A percentile compares a stretch with the other conserved stretches of the same genome.
These are phyloP conservation scores for Diadema setosum DNA, from an alignment of 35 echinoderm and acorn worm genomes.

Conservation along the genomic window DNA sequence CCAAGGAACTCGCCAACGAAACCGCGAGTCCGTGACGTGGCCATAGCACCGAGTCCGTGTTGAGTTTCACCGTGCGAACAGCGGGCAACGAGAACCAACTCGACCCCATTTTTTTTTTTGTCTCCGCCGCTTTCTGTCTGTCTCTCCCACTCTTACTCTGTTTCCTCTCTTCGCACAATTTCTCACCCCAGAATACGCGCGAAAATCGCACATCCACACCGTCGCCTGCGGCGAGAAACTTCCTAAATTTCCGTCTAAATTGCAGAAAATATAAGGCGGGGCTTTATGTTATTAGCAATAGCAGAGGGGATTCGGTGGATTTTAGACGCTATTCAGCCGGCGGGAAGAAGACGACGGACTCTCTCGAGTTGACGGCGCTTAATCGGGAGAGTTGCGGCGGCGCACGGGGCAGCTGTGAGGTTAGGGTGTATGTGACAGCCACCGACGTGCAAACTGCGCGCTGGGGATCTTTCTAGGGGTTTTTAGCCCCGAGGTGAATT, in stretches of 20 bases:
- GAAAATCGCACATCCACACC: background rate
- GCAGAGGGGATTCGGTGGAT: background rate
- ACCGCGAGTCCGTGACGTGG: background rate
- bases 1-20: background rate
- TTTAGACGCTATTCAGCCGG: background rate
- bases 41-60: background rate
- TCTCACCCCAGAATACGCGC: background rate
- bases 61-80: background rate
- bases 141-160: no score
- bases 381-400: constrained; percentile 7
- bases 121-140: no score
- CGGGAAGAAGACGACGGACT: background rate
- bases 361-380: background rate
- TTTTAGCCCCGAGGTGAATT: background rate
- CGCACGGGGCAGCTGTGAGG: background rate
- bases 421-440: background rate
- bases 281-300: constrained; percentile 12
- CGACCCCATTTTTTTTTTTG: constrained; percentile 12
- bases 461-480: background rate
- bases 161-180: background rate
- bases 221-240: background rate
- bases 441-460: background rate
- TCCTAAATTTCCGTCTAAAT: constrained; percentile 11
- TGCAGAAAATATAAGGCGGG: background rate
- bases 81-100: background rate